Conservation (phyloP, 2,113 vertebrate species). For the Leucopsar rothschildi region DNA sequence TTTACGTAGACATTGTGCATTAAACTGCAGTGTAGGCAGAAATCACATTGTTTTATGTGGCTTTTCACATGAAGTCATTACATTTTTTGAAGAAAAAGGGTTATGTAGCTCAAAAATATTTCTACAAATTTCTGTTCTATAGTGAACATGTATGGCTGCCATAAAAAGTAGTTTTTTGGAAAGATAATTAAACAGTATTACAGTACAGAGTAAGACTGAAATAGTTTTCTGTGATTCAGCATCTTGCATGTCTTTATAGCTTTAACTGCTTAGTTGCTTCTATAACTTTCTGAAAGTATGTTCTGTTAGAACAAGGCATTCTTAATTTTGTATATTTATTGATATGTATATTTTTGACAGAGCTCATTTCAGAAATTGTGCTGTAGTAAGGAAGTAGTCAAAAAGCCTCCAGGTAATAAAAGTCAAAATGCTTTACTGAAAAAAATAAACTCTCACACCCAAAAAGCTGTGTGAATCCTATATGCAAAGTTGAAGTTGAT, state of each 20-base stretch:
- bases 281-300: not conserved
- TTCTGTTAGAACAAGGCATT: not conserved
- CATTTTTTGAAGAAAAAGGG: not conserved
- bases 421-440: not conserved
- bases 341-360: not conserved
- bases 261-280: not conserved
- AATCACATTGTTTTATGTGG: not conserved
- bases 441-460: not conserved
- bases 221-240: not conserved
- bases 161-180: not conserved
- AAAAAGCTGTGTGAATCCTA: not conserved
- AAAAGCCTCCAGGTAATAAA: not conserved
- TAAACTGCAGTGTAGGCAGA: not conserved
- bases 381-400: not conserved
- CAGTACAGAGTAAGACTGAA: conserved; percentile 37
- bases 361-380: not conserved
- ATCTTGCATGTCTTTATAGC: not conserved
- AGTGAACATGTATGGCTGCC: not conserved
- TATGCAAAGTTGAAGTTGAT: not conserved
- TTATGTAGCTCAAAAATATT: not conserved
- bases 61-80: not conserved
- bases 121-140: not conserved
- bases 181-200: not conserved
- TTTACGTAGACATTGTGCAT: not conserved
- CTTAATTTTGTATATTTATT: not conserved